These are phyloP conservation scores for Drosophila bipectinata DNA, from an alignment of 1,140 invertebrate species.

Conservation along the genomic window DNA sequence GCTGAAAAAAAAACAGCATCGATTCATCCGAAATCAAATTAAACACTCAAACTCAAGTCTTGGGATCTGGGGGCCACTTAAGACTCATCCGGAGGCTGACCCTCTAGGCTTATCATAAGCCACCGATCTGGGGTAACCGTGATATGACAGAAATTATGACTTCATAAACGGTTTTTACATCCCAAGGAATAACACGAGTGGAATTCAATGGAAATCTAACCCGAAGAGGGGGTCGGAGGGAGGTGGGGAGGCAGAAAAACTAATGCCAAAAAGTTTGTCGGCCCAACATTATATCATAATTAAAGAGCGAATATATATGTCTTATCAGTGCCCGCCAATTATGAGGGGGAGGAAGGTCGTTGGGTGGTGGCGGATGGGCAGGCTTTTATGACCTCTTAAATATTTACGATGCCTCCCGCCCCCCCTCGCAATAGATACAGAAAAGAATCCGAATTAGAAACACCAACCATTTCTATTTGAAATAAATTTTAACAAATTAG, in stretches of 20 bases:
- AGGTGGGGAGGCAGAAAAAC: background rate
- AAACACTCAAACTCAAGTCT: conserved; percentile 51
- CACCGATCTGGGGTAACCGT: conserved; percentile 59
- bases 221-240: too few species aligned
- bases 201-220: conserved; percentile 74
- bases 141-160: conserved; percentile 79
- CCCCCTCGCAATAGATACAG: background rate
- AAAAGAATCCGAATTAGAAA: background rate
- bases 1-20: background rate
- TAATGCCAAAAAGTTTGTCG: conserved; percentile 56
- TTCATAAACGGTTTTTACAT: conserved; percentile 69
- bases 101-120: conserved; percentile 57
- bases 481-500: conserved; percentile 66
- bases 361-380: conserved; percentile 2
- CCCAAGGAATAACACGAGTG: conserved; percentile 16
- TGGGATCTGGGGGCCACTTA: conserved; percentile 43
- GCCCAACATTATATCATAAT: conserved; percentile 53
- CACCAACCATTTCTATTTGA: conserved; percentile 30
- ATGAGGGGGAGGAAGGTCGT: conserved; percentile 25
- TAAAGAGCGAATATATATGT: conserved; percentile 18
- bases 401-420: conserved; percentile 57
- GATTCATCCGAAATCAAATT: conserved; percentile 54
- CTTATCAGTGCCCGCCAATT: conserved; percentile 72
- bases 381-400: conserved; percentile 73
- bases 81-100: conserved; percentile 32